Conservation (phyloP, 2,888 invertebrate genomes). For the Cataglyphis rosenhaueri region DNA sequence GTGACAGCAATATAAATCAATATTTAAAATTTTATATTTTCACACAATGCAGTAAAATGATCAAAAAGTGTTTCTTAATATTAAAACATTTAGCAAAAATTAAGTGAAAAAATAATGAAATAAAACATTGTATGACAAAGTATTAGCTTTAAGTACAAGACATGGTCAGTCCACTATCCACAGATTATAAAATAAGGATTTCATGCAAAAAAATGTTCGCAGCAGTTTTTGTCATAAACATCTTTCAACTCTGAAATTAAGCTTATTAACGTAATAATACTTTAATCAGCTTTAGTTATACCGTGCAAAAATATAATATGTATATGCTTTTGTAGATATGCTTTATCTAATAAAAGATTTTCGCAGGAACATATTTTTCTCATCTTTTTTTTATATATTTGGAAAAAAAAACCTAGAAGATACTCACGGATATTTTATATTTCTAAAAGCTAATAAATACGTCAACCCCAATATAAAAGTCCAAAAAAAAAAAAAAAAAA, state of each 20-base stretch:
- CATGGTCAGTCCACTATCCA: neutral
- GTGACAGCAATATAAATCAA: neutral
- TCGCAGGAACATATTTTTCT: neutral
- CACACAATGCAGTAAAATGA: neutral
- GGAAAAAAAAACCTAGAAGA: neutral
- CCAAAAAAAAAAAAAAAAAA: too few species aligned
- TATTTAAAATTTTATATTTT: neutral
- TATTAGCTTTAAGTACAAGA: neutral
- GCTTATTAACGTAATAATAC: slow-evolving; percentile 11
- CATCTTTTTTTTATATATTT: neutral
- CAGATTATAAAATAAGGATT: neutral
- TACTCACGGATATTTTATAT: neutral
- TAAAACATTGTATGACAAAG: neutral
- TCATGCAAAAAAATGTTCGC: neutral
- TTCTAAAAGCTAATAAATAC: neutral
- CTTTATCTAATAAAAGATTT: slow-evolving; percentile 4
- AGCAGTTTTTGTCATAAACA: neutral
- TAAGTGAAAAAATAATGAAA: neutral
- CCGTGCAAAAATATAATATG: slow-evolving; percentile 4
- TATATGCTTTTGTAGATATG: neutral
- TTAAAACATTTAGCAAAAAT: neutral
- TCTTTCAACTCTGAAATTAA: neutral
- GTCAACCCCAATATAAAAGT: neutral
- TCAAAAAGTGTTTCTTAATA: neutral
- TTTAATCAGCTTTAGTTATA: slow-evolving; percentile 27